A percentile compares a stretch with the other conserved stretches of the same genome.
Conservation (phyloP, 2,888 invertebrate species). For the Cephus rjabovi region DNA sequence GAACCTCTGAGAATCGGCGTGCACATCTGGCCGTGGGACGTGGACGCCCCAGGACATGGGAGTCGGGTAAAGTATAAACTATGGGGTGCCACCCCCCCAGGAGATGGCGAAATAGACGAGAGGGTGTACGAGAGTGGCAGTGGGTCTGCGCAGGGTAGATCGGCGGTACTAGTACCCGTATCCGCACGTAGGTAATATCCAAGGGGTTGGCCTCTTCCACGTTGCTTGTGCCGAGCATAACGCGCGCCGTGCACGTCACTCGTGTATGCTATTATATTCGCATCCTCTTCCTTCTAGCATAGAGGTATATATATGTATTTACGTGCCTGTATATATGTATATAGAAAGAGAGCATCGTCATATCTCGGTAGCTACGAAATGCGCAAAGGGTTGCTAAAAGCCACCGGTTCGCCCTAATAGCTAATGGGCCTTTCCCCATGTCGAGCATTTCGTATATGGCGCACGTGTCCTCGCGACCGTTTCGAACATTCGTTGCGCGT, state of each 20-base stretch:
- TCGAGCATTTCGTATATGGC: not conserved
- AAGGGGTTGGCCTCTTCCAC: not conserved
- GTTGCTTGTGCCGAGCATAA: not conserved
- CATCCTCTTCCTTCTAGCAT: not conserved
- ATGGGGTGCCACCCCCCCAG: constrained; percentile 49
- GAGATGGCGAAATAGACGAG: constrained; percentile 16
- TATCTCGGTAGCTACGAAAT: constrained; percentile 34
- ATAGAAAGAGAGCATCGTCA: constrained; percentile 30
- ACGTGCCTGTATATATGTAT: constrained; percentile 8
- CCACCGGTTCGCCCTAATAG: constrained; percentile 33
- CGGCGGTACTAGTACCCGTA: not conserved
- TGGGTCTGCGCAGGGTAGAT: not conserved
- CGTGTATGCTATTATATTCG: not conserved
- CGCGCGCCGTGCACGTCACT: not conserved
- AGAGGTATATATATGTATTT: not conserved
- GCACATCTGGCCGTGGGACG: constrained; percentile 52
- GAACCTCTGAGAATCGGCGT: constrained; percentile 52
- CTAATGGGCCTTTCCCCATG: constrained; percentile 38
- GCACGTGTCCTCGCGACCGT: not conserved
- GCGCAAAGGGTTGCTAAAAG: constrained; percentile 55
- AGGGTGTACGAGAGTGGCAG: not conserved
- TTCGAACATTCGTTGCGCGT: not conserved
- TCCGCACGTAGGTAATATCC: constrained; percentile 41
- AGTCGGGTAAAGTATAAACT: constrained; percentile 56
- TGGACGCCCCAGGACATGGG: constrained; percentile 49